A percentile compares a stretch with the other conserved stretches of the same genome.
These are phyloP conservation scores for Criorhina ranunculi DNA, from an alignment of 2,888 invertebrate genomes.

Conservation along the genomic window DNA sequence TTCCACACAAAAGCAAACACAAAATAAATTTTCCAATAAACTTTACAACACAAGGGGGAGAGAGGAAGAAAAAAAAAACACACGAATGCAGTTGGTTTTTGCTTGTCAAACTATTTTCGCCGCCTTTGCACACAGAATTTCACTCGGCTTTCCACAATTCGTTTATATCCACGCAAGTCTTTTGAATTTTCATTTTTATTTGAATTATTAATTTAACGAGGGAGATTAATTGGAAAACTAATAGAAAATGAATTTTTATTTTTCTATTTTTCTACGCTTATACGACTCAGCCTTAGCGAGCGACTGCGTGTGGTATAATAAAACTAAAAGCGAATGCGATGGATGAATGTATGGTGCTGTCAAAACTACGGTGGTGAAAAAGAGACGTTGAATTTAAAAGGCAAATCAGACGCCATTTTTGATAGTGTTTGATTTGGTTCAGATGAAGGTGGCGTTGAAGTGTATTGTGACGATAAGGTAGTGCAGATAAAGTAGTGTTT, in stretches of 20 bases:
- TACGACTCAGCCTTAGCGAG: slow-evolving; percentile 31
- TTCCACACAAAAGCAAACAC: slow-evolving; percentile 17
- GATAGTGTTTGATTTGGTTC: not conserved
- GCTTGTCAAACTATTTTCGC: not conserved
- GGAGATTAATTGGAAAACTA: not conserved
- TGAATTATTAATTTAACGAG: not conserved
- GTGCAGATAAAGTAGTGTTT: not conserved
- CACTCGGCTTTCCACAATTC: not conserved
- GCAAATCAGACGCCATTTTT: slow-evolving; percentile 43
- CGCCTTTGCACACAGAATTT: slow-evolving; percentile 4
- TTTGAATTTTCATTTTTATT: slow-evolving; percentile 2
- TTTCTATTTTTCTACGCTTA: not conserved
- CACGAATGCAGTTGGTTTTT: slow-evolving; percentile 10
- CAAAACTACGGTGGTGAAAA: slow-evolving; percentile 46
- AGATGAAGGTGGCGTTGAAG: slow-evolving; percentile 14
- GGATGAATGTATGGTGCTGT: slow-evolving; percentile 30
- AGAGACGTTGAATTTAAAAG: slow-evolving; percentile 57
- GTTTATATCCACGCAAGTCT: not conserved
- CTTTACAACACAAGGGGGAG: not conserved
- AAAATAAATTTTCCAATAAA: slow-evolving; percentile 1
- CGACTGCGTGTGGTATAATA: slow-evolving; percentile 53
- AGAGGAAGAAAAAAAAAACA: slow-evolving; percentile 4
- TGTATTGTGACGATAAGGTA: not conserved
- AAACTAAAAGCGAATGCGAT: slow-evolving; percentile 40
- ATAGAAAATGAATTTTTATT: slow-evolving; percentile 9